Evolutionary conservation across 1,140 invertebrate species (phyloP), one percentile per base, ranked within the genome.

Genomic region (Hetaerina americana): DNA sequence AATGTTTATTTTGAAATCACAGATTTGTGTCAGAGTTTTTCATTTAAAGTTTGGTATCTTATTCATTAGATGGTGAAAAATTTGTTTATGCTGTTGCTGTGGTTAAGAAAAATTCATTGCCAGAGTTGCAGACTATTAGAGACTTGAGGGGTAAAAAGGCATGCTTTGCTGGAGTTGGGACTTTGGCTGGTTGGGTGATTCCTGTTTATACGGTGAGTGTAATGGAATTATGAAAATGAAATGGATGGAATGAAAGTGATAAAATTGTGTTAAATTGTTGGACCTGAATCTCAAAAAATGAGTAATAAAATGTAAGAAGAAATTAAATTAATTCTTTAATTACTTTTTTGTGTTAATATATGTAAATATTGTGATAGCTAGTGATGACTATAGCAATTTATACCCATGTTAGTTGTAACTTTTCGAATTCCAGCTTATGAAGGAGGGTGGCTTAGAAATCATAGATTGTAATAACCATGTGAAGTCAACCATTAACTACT

Each of bases 401-500:
- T n/a, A n/a, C n/a, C n/a, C n/a, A n/a, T n/a, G n/a, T n/a, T n/a
- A n/a, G n/a, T n/a, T n/a, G n/a, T n/a, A n/a, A n/a, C n/a, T n/a
- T n/a, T n/a, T n/a, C 49, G 22, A 2, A 71, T 81, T 83, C 70
- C 78, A 94, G 88, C 79, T 98, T 25, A 93, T 97, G 87, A 86
- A 87, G 77, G 81, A 89, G 73, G 91, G 90, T 26, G 88, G 87
- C 29, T 86, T 95, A 82, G 88, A 92, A 78, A 86, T 95, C 40
- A 88, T 92, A 27, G 93, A 95, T 79, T 99, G 96, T 77, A 98
- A 99, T 77, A 97, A 98, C 82, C 92, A 97, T 79, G 93, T 98
- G 0, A 96, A 98, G 81, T 92, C 93, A 3, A 91, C 94, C 0
- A 92, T 92, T 10, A 87, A 90, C 73, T 98, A 88, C 79, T 98